These are phyloP conservation scores for Takifugu rubripes DNA, from an alignment of 2,797 vertebrate species.

Conservation along the genomic window DNA sequence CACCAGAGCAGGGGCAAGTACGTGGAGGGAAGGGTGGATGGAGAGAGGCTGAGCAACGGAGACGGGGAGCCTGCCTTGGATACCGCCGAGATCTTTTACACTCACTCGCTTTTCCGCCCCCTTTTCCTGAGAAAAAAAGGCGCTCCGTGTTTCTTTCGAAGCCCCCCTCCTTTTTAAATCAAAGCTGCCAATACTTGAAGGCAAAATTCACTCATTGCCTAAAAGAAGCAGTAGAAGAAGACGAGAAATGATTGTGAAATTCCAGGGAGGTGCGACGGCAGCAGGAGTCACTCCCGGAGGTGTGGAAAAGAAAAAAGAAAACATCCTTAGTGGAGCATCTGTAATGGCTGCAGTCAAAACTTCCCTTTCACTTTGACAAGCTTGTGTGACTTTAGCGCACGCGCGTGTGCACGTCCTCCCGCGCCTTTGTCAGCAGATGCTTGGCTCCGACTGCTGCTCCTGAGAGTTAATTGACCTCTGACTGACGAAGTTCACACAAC, in stretches of 20 bases:
- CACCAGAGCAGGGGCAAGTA: conserved; percentile 25
- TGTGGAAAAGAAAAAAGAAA: no score
- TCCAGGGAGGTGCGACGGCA: no score
- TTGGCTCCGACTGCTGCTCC: not conserved
- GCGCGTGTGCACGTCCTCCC: no score
- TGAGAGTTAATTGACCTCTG: conserved; percentile 3
- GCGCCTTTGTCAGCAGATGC: not conserved
- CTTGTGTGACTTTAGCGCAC: no score
- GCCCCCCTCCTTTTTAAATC: not conserved
- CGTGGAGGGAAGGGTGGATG: not conserved
- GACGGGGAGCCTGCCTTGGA: no score
- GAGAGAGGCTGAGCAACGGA: not conserved
- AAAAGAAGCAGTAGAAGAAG: no score
- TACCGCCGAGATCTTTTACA: not conserved
- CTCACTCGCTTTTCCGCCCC: not conserved
- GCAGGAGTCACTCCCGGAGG: no score
- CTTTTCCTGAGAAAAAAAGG: not conserved
- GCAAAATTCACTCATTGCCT: not conserved
- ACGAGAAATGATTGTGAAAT: no score
- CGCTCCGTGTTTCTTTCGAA: not conserved
- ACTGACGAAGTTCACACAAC: conserved; percentile 16
- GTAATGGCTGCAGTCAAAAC: no score
- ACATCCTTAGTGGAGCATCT: no score
- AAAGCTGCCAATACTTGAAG: not conserved
- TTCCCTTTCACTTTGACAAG: no score